Percentiles rank a stretch among this genome's conserved stretches.
phyloP scores from a whole-genome alignment of 1,140 invertebrate genomes.

The Euglossa dilemma region DNA sequence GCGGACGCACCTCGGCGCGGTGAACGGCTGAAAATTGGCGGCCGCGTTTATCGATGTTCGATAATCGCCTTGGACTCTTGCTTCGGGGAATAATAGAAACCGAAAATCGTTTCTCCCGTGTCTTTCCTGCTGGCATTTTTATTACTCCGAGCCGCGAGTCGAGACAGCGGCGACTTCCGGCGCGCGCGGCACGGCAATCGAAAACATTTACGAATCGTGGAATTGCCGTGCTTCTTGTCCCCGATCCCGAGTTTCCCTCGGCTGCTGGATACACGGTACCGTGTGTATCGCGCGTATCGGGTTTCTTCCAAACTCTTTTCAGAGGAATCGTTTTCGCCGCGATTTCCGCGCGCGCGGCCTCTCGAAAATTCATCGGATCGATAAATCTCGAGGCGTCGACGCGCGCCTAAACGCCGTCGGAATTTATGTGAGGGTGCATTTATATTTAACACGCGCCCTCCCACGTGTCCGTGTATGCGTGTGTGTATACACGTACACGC shows the following conservation, averaged over 20 bases:
- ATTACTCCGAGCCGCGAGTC: too few relatives aligned
- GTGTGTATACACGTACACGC: too few relatives aligned
- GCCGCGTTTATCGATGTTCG: not conserved
- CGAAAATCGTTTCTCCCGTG: not conserved
- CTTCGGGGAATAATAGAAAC: not conserved
- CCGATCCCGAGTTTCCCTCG: too few relatives aligned
- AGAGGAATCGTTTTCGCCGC: not conserved
- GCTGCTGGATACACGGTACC: too few relatives aligned
- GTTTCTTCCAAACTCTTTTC: not conserved
- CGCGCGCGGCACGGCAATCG: not conserved
- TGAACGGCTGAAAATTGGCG: conserved; percentile 4
- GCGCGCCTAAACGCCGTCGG: not conserved
- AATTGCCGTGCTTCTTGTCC: not conserved
- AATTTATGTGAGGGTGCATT: conserved; percentile 13
- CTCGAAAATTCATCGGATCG: conserved; percentile 19
- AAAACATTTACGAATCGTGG: not conserved
- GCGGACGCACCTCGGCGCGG: not conserved
- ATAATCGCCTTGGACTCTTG: not conserved
- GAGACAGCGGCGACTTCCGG: too few relatives aligned
- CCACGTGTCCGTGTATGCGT: too few relatives aligned
- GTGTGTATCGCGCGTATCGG: not conserved
- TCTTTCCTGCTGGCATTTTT: too few relatives aligned
- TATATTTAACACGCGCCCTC: not conserved
- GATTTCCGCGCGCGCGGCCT: not conserved
- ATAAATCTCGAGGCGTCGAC: conserved; percentile 21